phyloP scores from a whole-genome alignment of 2,797 vertebrate genomes.

The Sebastes paucispinis region DNA sequence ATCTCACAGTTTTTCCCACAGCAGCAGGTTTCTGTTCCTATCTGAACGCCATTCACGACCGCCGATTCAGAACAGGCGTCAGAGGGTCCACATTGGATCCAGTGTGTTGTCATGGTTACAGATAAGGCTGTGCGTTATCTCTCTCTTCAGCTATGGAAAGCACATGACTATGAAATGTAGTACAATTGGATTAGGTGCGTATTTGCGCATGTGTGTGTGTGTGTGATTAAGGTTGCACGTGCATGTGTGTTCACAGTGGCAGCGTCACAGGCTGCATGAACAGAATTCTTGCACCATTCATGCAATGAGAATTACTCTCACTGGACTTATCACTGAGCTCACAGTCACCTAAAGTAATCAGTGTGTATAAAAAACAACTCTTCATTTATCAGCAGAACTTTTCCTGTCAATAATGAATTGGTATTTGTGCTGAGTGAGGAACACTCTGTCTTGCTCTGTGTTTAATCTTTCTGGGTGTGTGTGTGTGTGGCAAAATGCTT shows the following conservation, averaged over 20 bases:
- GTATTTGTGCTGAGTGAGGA: slow-evolving; percentile 39
- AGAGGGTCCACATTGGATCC: slow-evolving; percentile 44
- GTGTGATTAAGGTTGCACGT: not conserved
- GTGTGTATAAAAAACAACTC: not conserved
- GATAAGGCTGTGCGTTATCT: slow-evolving; percentile 64
- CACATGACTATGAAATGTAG: slow-evolving; percentile 50
- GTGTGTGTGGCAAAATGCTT: slow-evolving; percentile 3
- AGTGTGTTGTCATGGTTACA: slow-evolving; percentile 62
- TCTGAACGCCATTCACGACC: slow-evolving; percentile 52
- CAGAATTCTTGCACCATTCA: slow-evolving; percentile 15
- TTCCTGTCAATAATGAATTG: slow-evolving; percentile 11
- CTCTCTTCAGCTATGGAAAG: slow-evolving; percentile 48
- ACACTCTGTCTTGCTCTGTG: slow-evolving; percentile 47
- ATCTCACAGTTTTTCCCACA: slow-evolving; percentile 47
- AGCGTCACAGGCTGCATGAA: slow-evolving; percentile 16
- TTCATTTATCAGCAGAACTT: slow-evolving; percentile 26
- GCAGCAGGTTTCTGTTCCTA: slow-evolving; percentile 40
- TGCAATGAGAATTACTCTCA: not conserved
- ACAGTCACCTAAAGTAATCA: not conserved
- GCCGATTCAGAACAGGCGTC: slow-evolving; percentile 53
- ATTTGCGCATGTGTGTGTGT: slow-evolving; percentile 8
- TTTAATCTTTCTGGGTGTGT: slow-evolving; percentile 25
- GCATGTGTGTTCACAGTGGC: slow-evolving; percentile 3
- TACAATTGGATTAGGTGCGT: slow-evolving; percentile 28
- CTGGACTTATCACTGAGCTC: not conserved